Conservation (phyloP, 53 echinoderm and acorn worm species). For the Paelopatides confundens region DNA sequence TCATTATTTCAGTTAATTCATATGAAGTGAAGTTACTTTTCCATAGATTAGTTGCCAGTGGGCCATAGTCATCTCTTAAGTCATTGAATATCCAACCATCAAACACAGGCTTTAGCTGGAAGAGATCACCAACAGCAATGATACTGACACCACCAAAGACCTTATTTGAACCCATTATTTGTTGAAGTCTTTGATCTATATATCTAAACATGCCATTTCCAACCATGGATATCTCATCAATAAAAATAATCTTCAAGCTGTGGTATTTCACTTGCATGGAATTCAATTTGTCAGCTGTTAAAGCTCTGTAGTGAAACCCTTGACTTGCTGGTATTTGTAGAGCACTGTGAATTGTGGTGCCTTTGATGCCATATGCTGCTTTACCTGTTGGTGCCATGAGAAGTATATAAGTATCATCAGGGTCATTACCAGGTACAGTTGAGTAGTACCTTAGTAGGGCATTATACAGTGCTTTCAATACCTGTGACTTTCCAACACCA, state of each 20-base stretch:
- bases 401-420: constrained; percentile 34
- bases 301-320: constrained; percentile 51
- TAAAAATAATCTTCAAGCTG: constrained; percentile 49
- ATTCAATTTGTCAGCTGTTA: constrained; percentile 38
- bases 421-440: constrained; percentile 35
- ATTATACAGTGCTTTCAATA: constrained; percentile 56
- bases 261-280: constrained; percentile 23
- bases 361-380: constrained; percentile 57
- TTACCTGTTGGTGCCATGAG: constrained; percentile 59
- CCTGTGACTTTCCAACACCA: constrained; percentile 68
- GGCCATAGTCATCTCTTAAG: constrained; percentile 20
- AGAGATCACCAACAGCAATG: constrained; percentile 68
- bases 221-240: constrained; percentile 68
- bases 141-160: constrained; percentile 70
- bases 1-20: constrained; percentile 74
- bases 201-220: constrained; percentile 51
- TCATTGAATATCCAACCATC: constrained; percentile 55
- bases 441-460: constrained; percentile 48
- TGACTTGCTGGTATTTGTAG: constrained; percentile 63
- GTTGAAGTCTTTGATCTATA: constrained; percentile 58
- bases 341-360: constrained; percentile 51
- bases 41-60: constrained; percentile 62
- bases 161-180: constrained; percentile 52
- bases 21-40: constrained; percentile 50
- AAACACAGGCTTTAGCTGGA: constrained; percentile 67